Evolutionary conservation across 1,140 invertebrate species (phyloP), one percentile per base, ranked within the genome.

Genomic region (Bombus confusus): DNA sequence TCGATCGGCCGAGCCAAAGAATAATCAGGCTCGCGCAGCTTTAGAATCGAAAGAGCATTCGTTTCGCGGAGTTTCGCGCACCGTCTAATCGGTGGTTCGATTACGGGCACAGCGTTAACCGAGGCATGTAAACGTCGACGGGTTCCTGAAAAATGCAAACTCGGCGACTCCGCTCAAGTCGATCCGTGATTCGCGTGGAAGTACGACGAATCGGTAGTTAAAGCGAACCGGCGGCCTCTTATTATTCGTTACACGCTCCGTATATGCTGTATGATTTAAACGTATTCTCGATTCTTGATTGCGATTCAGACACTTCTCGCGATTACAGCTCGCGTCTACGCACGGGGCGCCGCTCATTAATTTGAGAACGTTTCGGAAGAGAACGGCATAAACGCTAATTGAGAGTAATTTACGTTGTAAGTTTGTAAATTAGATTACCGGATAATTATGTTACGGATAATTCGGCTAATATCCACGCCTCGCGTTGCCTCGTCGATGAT

Each of bases 11-110:
- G 64, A 34, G 6, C 64, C 64, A 41, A 87, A 83, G 76, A 80
- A 86, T 85, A 87, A 89, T 90, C 37, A 84, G 22, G 87, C 75
- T 69, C 62, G 66, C 39, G 79, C 62, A 76, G 86, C 66, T 86
- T 89, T 52, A 22, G 2, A 73, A n/a, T 31, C 12, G 41, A 73
- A n/a, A 13, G 28, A 62, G 43, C 18, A 9, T 43, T 47, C 80
- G 76, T 79, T 12, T n/a, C 25, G 39, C 2, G 18, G 18, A 52
- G 47, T 37, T 73, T 88, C 13, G 4, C 57, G 75, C 3, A 62
- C 31, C 62, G 66, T 84, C 76, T 82, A 52, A 69, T 57, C 76
- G 6, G 84, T 43, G 72, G 73, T 73, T 81, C 87, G 88, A 86
- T 88, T 86, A 88, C 43, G 73, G 76, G 31, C 34, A 22, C 34